phyloP scores from a whole-genome alignment of 2,797 vertebrate genomes.

The Anguilla anguilla region DNA sequence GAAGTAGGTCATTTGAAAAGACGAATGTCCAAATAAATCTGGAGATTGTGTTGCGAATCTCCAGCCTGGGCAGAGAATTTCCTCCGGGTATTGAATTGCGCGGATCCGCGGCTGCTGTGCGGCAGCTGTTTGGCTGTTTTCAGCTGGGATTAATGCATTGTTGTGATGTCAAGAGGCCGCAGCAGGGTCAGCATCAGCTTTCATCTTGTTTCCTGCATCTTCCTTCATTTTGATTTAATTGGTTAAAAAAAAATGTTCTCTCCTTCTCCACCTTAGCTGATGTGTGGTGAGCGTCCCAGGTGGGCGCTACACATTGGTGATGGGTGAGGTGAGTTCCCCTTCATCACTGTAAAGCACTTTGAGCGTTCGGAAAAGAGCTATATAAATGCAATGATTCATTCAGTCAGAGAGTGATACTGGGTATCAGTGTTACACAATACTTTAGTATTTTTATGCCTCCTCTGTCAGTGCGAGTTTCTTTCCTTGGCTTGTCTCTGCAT shows the following conservation, averaged over 20 bases:
- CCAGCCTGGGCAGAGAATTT: neutral
- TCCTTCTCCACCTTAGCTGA: too few species aligned
- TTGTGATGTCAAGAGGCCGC: neutral
- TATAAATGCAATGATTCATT: too few species aligned
- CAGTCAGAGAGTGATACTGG: neutral
- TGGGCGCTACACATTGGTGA: too few species aligned
- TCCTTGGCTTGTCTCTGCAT: neutral
- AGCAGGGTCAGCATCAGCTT: neutral
- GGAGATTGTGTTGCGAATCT: neutral
- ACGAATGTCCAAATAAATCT: neutral
- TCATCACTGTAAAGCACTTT: too few species aligned
- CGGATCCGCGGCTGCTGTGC: too few species aligned
- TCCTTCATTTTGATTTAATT: neutral
- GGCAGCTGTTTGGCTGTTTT: neutral
- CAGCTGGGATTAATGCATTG: neutral
- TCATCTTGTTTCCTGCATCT: neutral
- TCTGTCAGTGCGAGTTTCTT: neutral
- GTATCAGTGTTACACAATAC: neutral
- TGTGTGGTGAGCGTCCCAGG: too few species aligned
- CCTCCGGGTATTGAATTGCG: neutral
- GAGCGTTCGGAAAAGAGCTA: too few species aligned
- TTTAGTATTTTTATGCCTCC: neutral
- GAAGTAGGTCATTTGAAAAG: neutral
- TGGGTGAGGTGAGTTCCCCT: too few species aligned
- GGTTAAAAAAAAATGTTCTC: too few species aligned